Percentiles rank a stretch among this genome's conserved stretches.
These are phyloP conservation scores for Halcyon badia DNA, from an alignment of 2,797 vertebrate species.

Conservation along the genomic window DNA sequence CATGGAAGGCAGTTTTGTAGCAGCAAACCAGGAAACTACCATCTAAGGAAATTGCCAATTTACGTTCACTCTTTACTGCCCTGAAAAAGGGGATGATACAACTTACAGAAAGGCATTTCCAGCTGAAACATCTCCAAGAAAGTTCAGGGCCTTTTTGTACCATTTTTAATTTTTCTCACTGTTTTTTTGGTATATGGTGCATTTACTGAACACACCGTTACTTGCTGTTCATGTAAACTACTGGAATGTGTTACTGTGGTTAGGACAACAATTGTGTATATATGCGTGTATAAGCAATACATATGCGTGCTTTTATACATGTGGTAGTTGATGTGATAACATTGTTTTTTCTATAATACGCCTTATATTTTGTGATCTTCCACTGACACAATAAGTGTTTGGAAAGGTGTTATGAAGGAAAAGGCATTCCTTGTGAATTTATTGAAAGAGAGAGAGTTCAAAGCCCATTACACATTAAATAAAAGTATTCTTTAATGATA, in stretches of 20 bases:
- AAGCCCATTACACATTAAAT: not conserved
- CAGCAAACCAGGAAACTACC: not conserved
- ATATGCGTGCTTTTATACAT: not conserved
- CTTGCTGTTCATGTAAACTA: not conserved
- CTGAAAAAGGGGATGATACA: not conserved
- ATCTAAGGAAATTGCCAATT: not conserved
- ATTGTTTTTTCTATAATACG: not conserved
- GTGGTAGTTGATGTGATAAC: not conserved
- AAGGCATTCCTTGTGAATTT: not conserved
- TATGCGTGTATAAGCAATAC: not conserved
- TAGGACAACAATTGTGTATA: not conserved
- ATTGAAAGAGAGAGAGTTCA: not conserved
- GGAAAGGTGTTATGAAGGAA: not conserved
- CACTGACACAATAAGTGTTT: not conserved
- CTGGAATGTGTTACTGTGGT: not conserved
- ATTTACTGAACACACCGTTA: not conserved
- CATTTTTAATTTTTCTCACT: not conserved
- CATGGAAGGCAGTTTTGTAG: not conserved
- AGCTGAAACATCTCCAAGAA: not conserved
- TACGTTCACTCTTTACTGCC: not conserved
- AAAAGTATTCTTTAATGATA: not conserved
- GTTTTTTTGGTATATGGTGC: accelerated
- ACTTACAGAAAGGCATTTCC: not conserved
- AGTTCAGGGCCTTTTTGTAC: not conserved
- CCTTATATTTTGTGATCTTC: not conserved